A percentile compares a stretch with the other conserved stretches of the same genome.
Conservation (phyloP, 2,113 vertebrate species). For the Ictidomys tridecemlineatus region DNA sequence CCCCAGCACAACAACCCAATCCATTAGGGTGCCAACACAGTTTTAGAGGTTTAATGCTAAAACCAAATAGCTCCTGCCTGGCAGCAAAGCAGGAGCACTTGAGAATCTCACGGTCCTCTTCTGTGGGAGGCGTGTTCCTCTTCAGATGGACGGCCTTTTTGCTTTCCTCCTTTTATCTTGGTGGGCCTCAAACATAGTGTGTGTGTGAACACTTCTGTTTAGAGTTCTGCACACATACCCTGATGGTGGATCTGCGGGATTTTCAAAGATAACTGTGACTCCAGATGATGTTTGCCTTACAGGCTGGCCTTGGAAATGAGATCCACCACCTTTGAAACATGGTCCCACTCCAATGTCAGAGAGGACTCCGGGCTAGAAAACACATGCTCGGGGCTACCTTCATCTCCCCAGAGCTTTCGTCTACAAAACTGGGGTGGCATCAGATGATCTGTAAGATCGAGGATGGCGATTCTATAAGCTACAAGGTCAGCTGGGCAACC, state of each 20-base stretch:
- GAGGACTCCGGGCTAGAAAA: too few species aligned
- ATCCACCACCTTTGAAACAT: not conserved
- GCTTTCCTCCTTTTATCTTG: not conserved
- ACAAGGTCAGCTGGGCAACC: not conserved
- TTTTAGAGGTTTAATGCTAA: not conserved
- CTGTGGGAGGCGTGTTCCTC: not conserved
- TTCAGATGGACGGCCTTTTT: not conserved
- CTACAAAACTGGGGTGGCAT: not conserved
- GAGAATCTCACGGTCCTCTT: not conserved
- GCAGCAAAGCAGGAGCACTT: fast-evolving
- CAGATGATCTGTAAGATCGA: too few species aligned
- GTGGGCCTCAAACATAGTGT: not conserved
- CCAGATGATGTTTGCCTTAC: not conserved
- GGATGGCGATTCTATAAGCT: not conserved
- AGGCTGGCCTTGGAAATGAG: not conserved
- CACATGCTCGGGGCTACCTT: not conserved
- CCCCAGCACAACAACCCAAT: not conserved
- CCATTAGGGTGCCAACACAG: not conserved
- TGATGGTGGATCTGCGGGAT: not conserved
- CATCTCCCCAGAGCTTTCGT: not conserved
- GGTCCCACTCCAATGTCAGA: not conserved
- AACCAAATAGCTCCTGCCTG: fast-evolving
- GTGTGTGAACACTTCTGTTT: not conserved
- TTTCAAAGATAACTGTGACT: not conserved
- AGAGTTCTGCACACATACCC: not conserved